phyloP scores from a whole-genome alignment of 2,888 invertebrate species.

The Noctua janthe region DNA sequence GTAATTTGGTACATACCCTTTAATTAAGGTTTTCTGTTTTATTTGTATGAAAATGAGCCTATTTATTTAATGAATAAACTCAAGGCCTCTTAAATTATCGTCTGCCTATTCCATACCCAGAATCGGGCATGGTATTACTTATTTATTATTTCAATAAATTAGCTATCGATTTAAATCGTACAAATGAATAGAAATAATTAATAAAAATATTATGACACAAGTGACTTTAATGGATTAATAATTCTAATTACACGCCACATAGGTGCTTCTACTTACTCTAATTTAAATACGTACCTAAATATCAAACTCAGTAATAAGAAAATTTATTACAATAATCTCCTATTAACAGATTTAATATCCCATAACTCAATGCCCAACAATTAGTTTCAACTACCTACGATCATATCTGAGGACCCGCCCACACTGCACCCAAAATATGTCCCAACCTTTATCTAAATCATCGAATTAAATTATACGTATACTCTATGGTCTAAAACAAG shows the following conservation, averaged over 20 bases:
- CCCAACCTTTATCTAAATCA: slow-evolving; percentile 60
- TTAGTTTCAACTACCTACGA: slow-evolving; percentile 56
- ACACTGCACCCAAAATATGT: slow-evolving; percentile 61
- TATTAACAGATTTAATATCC: slow-evolving; percentile 56
- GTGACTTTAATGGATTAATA: background rate
- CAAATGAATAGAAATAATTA: background rate
- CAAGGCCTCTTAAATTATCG: background rate
- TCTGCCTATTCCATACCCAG: background rate
- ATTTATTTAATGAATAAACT: background rate
- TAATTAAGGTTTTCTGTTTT: background rate
- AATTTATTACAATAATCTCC: slow-evolving; percentile 51
- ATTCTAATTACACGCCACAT: slow-evolving; percentile 3
- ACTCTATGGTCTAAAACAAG: slow-evolving; percentile 62
- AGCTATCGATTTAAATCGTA: too few species aligned
- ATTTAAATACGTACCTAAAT: slow-evolving; percentile 39
- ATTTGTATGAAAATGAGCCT: background rate
- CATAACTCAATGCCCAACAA: slow-evolving; percentile 60
- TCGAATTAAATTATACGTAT: slow-evolving; percentile 43
- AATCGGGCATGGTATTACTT: background rate
- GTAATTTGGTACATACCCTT: background rate
- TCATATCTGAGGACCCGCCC: slow-evolving; percentile 53
- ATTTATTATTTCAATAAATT: background rate
- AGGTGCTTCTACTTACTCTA: slow-evolving; percentile 36
- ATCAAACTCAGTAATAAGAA: background rate
- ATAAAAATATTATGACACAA: slow-evolving; percentile 24